A percentile compares a stretch with the other conserved stretches of the same genome.
phyloP scores from a whole-genome alignment of 2,888 invertebrate species.

The Dastarcus helophoroides region DNA sequence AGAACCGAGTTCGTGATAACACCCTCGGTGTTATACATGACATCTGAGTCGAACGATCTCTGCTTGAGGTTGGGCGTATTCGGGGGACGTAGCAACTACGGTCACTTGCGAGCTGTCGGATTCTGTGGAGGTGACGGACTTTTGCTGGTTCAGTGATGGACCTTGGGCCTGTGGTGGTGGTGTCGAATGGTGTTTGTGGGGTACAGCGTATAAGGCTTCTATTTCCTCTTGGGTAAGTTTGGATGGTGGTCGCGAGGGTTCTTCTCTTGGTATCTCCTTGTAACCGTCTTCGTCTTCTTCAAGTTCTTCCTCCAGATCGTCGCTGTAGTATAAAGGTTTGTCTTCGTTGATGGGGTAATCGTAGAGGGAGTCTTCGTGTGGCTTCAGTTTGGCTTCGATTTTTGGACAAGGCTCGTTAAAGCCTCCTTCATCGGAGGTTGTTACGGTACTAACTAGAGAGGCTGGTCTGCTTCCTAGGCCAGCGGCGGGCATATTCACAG shows the following conservation, averaged over 20 bases:
- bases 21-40: slow-evolving; percentile 27
- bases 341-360: slow-evolving; percentile 26
- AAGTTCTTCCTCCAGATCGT: slow-evolving; percentile 10
- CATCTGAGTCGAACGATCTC: slow-evolving; percentile 32
- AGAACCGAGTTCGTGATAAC: slow-evolving; percentile 31
- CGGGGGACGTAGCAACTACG: slow-evolving; percentile 14
- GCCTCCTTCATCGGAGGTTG: slow-evolving; percentile 50
- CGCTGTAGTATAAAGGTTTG: slow-evolving; percentile 21
- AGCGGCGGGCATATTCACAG: slow-evolving; percentile 51
- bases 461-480: slow-evolving; percentile 51
- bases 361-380: slow-evolving; percentile 29
- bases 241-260: slow-evolving; percentile 15
- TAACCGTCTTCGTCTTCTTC: slow-evolving; percentile 12
- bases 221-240: slow-evolving; percentile 26
- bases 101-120: slow-evolving; percentile 31
- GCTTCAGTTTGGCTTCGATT: slow-evolving; percentile 45
- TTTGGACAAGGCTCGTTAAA: slow-evolving; percentile 63
- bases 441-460: slow-evolving; percentile 56
- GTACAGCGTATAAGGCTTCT: slow-evolving; percentile 33
- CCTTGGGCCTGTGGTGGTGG: no score
- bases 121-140: slow-evolving; percentile 29
- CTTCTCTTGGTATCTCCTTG: slow-evolving; percentile 12
- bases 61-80: slow-evolving; percentile 15
- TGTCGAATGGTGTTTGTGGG: slow-evolving; percentile 21
- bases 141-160: slow-evolving; percentile 34